phyloP scores from a whole-genome alignment of 2,888 invertebrate species.

The Parelbella ahira region DNA sequence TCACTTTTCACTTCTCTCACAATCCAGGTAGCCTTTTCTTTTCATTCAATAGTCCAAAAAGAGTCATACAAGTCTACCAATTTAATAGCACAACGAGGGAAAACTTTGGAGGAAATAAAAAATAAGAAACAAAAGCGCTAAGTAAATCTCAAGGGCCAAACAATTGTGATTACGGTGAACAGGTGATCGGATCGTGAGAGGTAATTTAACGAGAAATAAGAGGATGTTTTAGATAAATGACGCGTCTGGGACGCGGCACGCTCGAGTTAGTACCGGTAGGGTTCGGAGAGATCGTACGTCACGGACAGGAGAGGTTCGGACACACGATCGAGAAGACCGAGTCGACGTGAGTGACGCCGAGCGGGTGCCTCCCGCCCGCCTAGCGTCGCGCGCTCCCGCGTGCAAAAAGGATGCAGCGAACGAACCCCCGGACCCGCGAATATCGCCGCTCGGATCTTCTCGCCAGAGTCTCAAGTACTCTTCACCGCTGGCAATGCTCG shows the following conservation, averaged over 20 bases:
- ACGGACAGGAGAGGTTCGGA: conserved; percentile 74
- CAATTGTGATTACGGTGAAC: conserved; percentile 13
- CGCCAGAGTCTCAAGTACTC: conserved; percentile 73
- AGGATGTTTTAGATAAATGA: conserved; percentile 37
- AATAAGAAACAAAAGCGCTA: conserved; percentile 8
- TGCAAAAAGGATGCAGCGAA: conserved; percentile 76
- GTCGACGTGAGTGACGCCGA: conserved; percentile 74
- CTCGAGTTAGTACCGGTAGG: conserved; percentile 65
- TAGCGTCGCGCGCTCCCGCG: conserved; percentile 55
- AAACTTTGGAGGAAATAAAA: conserved; percentile 13
- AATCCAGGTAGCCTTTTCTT: conserved; percentile 64
- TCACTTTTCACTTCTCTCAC: conserved; percentile 55
- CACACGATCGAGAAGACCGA: conserved; percentile 72
- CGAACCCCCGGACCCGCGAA: conserved; percentile 58
- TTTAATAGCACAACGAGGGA: conserved; percentile 12
- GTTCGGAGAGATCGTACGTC: conserved; percentile 70
- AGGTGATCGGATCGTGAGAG: conserved; percentile 25
- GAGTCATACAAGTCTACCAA: conserved; percentile 26
- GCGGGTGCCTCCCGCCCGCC: conserved; percentile 68
- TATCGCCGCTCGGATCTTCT: conserved; percentile 68
- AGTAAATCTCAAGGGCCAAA: too few species aligned
- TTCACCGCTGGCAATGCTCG: conserved; percentile 57
- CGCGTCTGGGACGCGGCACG: conserved; percentile 51
- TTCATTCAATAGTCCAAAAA: conserved; percentile 47
- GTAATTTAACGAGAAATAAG: conserved; percentile 23